Evolutionary conservation across 2,113 vertebrate species (phyloP).

Genomic region (Hippopotamus amphibius): DNA sequence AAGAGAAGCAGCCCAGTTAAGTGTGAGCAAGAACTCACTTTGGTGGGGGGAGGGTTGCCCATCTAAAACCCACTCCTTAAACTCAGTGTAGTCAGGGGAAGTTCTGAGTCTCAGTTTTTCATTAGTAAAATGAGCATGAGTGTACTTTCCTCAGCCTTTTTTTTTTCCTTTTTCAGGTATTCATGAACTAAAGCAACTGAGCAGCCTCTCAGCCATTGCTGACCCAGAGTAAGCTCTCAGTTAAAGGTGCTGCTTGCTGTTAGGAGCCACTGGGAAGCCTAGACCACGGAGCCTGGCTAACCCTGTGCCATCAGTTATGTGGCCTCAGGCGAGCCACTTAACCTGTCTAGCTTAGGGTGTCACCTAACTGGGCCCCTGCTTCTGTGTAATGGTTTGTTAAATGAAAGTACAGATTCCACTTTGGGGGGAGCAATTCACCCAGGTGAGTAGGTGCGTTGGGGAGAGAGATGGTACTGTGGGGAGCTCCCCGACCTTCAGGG

Average conservation of each 20-base stretch:
- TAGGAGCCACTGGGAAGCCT: background rate
- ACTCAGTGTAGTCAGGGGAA: background rate
- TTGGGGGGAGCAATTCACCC: background rate
- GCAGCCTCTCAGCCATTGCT: background rate
- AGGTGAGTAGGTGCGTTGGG: background rate
- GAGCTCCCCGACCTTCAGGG: background rate
- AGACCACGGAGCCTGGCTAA: background rate
- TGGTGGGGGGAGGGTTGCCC: too few relatives aligned
- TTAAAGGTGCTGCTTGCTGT: background rate
- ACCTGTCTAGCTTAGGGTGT: background rate
- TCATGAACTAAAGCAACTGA: background rate
- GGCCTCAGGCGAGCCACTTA: background rate
- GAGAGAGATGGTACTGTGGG: background rate
- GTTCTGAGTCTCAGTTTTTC: slow-evolving; percentile 16
- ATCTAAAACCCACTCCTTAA: slow-evolving; percentile 11
- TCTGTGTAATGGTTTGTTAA: background rate
- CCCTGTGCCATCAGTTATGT: background rate
- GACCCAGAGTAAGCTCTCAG: background rate
- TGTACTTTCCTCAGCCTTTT: background rate
- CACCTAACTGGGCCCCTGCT: background rate
- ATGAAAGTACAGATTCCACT: background rate
- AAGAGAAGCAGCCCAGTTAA: background rate
- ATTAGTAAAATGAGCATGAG: background rate
- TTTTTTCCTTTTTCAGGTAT: background rate
- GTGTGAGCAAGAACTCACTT: background rate